phyloP scores from a whole-genome alignment of 2,888 invertebrate species.

The Allacma fusca region DNA sequence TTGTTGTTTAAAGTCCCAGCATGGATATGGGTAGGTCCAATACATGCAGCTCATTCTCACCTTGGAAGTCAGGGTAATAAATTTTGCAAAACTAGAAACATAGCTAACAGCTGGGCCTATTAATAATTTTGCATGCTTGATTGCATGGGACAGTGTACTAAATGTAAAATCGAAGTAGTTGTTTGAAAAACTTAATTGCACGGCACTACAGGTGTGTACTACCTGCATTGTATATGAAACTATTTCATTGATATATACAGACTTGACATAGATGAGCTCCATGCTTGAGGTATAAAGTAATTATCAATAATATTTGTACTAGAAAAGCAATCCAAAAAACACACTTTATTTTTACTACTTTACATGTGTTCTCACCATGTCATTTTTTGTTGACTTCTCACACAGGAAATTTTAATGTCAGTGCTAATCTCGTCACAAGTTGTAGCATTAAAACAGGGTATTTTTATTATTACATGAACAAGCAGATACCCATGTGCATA shows the following conservation, averaged over 20 bases:
- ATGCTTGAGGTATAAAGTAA: too few species aligned
- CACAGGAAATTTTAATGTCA: conserved; percentile 8
- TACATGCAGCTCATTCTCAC: background rate
- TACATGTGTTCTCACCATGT: background rate
- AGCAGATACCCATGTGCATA: background rate
- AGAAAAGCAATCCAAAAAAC: too few species aligned
- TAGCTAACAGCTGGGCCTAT: background rate
- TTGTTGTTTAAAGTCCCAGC: background rate
- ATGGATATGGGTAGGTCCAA: conserved; percentile 4
- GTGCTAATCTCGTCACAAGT: background rate
- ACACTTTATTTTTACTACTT: too few species aligned
- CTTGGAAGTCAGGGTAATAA: background rate
- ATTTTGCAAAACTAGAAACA: conserved; percentile 10
- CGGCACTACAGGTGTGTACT: too few species aligned
- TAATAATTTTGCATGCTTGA: background rate
- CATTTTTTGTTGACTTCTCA: background rate
- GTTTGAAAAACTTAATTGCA: too few species aligned
- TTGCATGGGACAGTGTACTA: too few species aligned
- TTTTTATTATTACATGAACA: background rate
- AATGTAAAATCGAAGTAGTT: too few species aligned
- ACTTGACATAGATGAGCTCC: too few species aligned
- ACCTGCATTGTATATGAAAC: too few species aligned
- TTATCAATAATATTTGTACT: too few species aligned
- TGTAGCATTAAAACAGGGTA: background rate
- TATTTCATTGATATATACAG: too few species aligned